Conservation (phyloP, 2,113 vertebrate species). For the Nerophis ophidion region DNA sequence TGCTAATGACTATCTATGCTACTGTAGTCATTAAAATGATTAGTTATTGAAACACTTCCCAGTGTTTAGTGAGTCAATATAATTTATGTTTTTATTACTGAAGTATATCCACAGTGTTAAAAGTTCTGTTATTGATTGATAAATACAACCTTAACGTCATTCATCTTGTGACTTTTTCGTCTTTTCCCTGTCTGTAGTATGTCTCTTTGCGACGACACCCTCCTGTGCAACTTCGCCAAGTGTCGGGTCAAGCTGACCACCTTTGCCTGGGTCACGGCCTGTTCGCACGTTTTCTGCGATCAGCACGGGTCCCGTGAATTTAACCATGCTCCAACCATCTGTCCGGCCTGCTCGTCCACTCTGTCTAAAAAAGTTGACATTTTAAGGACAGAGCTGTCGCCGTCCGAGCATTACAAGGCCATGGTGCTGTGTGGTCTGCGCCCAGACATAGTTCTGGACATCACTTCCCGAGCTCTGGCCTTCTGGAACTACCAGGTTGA, state of each 20-base stretch:
- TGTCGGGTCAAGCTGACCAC: conserved; percentile 78
- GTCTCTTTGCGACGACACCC: conserved; percentile 77
- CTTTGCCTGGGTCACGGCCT: conserved; percentile 85
- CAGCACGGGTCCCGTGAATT: conserved; percentile 84
- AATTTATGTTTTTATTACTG: too few relatives aligned
- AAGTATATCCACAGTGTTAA: too few relatives aligned
- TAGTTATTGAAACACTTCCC: too few relatives aligned
- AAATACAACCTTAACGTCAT: too few relatives aligned
- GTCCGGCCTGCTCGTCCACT: conserved; percentile 81
- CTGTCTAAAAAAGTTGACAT: conserved; percentile 85
- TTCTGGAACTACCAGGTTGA: conserved; percentile 88
- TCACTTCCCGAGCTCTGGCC: conserved; percentile 77
- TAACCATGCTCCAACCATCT: conserved; percentile 78
- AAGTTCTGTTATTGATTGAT: too few relatives aligned
- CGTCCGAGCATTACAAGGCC: conserved; percentile 84
- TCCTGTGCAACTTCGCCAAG: conserved; percentile 84
- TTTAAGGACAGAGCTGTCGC: conserved; percentile 78
- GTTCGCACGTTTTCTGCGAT: conserved; percentile 86
- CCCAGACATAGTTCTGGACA: conserved; percentile 82
- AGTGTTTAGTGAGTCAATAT: too few relatives aligned
- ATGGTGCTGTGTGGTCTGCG: conserved; percentile 82
- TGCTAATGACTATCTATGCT: too few relatives aligned
- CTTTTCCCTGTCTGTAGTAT: conserved; percentile 48
- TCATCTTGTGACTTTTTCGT: not conserved
- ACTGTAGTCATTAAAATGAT: too few relatives aligned